Base-by-base conservation (phyloP, 2,888 invertebrate species). In the Calephelis perditalis region DNA sequence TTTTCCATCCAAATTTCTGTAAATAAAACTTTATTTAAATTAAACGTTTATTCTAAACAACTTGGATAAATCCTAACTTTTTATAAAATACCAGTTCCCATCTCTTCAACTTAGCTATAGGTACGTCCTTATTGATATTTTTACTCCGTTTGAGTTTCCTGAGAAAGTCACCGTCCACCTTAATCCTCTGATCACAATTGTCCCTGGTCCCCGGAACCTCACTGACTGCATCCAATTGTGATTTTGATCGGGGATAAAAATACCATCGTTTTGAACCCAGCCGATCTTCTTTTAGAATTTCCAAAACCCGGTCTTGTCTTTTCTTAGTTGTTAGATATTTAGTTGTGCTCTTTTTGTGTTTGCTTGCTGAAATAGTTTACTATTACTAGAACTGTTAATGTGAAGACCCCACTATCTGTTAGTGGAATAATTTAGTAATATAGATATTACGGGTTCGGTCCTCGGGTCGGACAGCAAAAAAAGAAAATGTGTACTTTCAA, bases 31-130 rank as follows among this genome's bases (percentile, higher is more conserved):
- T 8, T 7, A 40, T 7, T 7, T 40, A 40, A 40, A 40, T 7
- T 8, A 40, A 40, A 40, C 8, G 8, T 40, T 6, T 40, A 40
- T 65, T 62, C 58, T 82, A 86, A 65, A 85, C 73, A 63, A 86
- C 84, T 67, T 84, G 84, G 72, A 90, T 73, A 72, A 90, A 89
- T 10, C 89, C 89, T 70, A 90, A 68, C 67, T 85, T 89, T 75
- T 89, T 84, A 76, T 90, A 90, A 59, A 90, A 75, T 63, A 84
- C 70, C 59, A 90, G 70, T 67, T 90, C 89, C 89, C 89, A 90
- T n/a, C 84, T 74, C 70, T 83, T 86, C 54, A 90, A 73, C 62
- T 89, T 88, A 1, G 79, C 80, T 9, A 86, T 84, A 0, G 89
- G 89, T 0, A 86, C 82, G 40, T 87, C 83, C 0, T 60, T 71